A percentile compares a stretch with the other conserved stretches of the same genome.
Evolutionary conservation across 2,888 invertebrate species (phyloP).

Genomic region (Zhuqinia jingwanae): DNA sequence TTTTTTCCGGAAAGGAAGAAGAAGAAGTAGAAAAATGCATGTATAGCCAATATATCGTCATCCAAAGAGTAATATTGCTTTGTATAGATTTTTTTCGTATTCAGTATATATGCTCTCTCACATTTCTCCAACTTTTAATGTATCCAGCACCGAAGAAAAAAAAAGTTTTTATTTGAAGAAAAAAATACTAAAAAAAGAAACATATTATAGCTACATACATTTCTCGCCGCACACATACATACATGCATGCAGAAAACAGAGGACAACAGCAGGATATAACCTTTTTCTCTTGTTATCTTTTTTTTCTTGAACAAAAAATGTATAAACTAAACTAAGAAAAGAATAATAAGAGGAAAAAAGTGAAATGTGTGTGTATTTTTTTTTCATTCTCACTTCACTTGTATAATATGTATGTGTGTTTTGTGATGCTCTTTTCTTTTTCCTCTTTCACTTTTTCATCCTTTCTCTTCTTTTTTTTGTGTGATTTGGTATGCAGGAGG

Average conservation of each 20-base stretch:
- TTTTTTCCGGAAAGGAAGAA: slow-evolving; percentile 45
- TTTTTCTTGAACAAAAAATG: not conserved
- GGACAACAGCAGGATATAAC: too few relatives aligned
- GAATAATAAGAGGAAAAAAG: slow-evolving; percentile 35
- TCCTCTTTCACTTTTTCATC: slow-evolving; percentile 60
- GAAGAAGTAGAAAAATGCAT: not conserved
- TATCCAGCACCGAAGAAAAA: slow-evolving; percentile 3
- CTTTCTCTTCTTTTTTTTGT: slow-evolving; percentile 50
- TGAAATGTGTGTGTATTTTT: slow-evolving; percentile 42
- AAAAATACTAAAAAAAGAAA: too few relatives aligned
- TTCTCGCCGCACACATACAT: too few relatives aligned
- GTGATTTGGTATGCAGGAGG: slow-evolving; percentile 78
- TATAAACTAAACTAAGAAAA: too few relatives aligned
- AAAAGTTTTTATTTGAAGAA: slow-evolving; percentile 53
- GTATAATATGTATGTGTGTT: too few relatives aligned
- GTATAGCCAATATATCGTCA: not conserved
- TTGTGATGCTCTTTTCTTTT: slow-evolving; percentile 42
- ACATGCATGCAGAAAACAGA: not conserved
- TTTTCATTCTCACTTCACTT: slow-evolving; percentile 47
- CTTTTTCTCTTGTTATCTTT: not conserved
- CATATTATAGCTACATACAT: too few relatives aligned
- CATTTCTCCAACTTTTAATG: slow-evolving; percentile 5
- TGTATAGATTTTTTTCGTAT: slow-evolving; percentile 19
- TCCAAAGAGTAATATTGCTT: not conserved
- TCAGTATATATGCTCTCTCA: not conserved